Conservation (phyloP, 2,888 invertebrate genomes). For the Rhingia rostrata region DNA sequence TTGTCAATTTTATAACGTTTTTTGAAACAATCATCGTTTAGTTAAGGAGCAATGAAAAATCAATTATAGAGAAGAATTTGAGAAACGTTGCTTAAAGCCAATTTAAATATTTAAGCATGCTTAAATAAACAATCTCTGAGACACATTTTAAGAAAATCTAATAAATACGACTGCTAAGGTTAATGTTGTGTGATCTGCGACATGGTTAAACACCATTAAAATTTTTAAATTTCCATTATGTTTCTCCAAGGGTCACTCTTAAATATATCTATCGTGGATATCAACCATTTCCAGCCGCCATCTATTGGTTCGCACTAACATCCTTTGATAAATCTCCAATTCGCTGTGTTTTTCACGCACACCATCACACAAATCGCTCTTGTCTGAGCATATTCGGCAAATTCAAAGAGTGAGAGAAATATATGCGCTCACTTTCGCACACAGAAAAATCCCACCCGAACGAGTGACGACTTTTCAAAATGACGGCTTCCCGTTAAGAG, state of each 20-base stretch:
- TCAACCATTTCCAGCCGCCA: neutral
- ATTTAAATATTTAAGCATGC: too few species aligned
- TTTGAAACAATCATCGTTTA: too few species aligned
- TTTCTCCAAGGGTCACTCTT: neutral
- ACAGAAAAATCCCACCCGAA: slow-evolving; percentile 56
- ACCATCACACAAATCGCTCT: neutral
- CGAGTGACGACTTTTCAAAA: slow-evolving; percentile 72
- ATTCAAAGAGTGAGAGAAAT: slow-evolving; percentile 36
- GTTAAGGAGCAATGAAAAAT: too few species aligned
- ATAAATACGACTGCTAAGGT: too few species aligned
- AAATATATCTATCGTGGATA: neutral
- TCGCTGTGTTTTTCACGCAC: slow-evolving; percentile 17
- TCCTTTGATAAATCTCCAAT: neutral
- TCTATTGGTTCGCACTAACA: neutral
- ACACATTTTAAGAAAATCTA: too few species aligned
- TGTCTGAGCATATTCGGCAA: slow-evolving; percentile 36
- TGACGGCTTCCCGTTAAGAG: slow-evolving; percentile 73
- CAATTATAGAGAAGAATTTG: too few species aligned
- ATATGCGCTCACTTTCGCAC: neutral
- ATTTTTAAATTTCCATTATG: too few species aligned
- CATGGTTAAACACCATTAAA: too few species aligned
- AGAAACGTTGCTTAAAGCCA: too few species aligned
- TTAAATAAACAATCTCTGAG: too few species aligned
- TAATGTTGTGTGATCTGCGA: too few species aligned
- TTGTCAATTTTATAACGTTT: too few species aligned